Evolutionary conservation across 2,113 vertebrate genomes (phyloP).

Genomic region (Progne subis): DNA sequence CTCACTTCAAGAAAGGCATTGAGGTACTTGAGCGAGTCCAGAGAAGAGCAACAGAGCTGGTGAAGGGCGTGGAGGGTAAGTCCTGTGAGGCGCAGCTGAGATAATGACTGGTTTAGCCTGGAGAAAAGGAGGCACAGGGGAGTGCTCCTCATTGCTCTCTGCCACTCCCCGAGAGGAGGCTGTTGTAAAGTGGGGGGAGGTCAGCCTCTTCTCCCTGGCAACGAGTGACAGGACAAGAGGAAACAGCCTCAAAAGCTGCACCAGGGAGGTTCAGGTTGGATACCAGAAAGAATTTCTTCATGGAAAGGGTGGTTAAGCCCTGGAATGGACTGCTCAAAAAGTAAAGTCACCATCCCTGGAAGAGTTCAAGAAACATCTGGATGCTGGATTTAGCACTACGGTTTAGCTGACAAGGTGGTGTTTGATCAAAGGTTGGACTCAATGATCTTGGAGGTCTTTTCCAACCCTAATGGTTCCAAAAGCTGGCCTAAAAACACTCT

Average conservation of each 20-base stretch:
- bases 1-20: background rate
- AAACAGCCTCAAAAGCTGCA: background rate
- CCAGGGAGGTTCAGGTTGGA: background rate
- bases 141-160: too few species aligned
- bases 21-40: background rate
- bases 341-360: background rate
- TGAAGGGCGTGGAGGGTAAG: accelerated
- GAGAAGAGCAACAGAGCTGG: too few species aligned
- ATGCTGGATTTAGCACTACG: too few species aligned
- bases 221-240: background rate
- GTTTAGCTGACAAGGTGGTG: background rate
- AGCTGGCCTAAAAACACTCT: background rate
- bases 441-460: background rate
- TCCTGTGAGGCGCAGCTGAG: background rate
- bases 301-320: background rate
- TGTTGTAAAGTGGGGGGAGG: accelerated
- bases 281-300: background rate
- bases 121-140: background rate
- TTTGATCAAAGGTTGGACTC: background rate
- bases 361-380: background rate
- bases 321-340: background rate
- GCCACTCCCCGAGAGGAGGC: background rate
- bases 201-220: background rate
- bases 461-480: background rate
- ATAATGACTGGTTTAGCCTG: background rate